Percentiles rank a stretch among this genome's conserved stretches.
phyloP scores from a whole-genome alignment of 1,140 invertebrate species.

The Brachionus plicatilis region DNA sequence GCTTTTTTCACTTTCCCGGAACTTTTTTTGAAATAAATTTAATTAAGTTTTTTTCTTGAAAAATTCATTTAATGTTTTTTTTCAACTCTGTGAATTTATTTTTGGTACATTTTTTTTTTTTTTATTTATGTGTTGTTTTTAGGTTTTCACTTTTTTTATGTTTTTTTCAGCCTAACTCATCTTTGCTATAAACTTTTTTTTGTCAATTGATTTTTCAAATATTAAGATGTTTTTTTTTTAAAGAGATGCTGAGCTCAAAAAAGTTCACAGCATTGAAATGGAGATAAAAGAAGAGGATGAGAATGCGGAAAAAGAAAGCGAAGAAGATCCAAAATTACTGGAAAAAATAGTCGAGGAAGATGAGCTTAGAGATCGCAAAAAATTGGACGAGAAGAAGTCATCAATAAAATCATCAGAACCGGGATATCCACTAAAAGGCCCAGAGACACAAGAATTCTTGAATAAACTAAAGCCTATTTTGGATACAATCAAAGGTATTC shows the following conservation, averaged over 20 bases:
- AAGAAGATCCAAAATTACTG: neutral
- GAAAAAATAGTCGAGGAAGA: constrained; percentile 12
- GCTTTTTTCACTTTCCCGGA: too few relatives aligned
- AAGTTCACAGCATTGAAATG: neutral
- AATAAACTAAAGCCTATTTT: neutral
- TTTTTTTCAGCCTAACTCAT: neutral
- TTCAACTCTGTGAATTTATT: too few relatives aligned
- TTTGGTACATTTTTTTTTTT: too few relatives aligned
- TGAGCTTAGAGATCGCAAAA: neutral
- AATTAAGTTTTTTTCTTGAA: too few relatives aligned
- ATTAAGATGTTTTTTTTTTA: neutral
- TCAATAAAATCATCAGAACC: constrained; percentile 23
- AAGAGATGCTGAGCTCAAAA: neutral
- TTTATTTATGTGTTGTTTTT: too few relatives aligned
- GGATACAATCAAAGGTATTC: neutral
- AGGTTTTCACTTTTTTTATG: too few relatives aligned
- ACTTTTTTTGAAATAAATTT: too few relatives aligned
- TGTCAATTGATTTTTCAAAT: too few relatives aligned
- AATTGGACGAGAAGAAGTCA: neutral
- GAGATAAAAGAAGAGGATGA: neutral
- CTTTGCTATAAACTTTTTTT: neutral
- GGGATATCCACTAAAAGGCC: constrained; percentile 45
- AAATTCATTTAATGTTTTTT: too few relatives aligned
- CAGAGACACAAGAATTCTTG: constrained; percentile 45
- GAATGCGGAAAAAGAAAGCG: constrained; percentile 41